Base-by-base conservation (phyloP, 2,888 invertebrate genomes). In the Xestoiulus laeticollis region DNA sequence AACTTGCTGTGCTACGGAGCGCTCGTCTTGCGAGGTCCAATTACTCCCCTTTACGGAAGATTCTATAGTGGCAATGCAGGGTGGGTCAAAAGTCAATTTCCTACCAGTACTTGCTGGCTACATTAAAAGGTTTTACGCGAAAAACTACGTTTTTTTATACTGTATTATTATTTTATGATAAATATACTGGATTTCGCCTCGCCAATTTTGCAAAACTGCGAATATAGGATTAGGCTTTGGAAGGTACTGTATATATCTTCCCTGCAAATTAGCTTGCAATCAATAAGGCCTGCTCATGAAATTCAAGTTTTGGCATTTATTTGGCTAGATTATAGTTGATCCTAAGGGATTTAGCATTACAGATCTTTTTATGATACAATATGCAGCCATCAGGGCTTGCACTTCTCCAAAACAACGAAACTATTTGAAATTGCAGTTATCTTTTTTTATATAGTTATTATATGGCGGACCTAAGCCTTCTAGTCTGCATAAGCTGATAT, bases 401-500 rank as follows among this genome's bases (percentile, higher is more conserved):
- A 19, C 8, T 22, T 10, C 22, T 14, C 30, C 30, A 78, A 78
- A 78, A 78, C 78, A 78, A 78, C 78, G 26, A 26, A 78, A 78
- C 78, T 32, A 78, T 78, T 78, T 78, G 78, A 78, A 78, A 78
- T 78, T 30, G 30, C 78, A 78, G 78, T 78, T 78, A 78, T 78
- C 78, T 78, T 78, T 78, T 38, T 48, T 78, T 78, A 78, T 78
- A 30, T 78, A 5, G 30, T 14, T 78, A 78, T 78, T 30, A 26
- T 78, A 78, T 78, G 78, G 78, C 78, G 78, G 78, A 30, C 16
- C 78, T 78, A 78, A 78, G 78, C 78, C 78, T 26, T 32, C 78
- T 78, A 78, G 78, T 78, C 78, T 78, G 78, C 78, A 78, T 78
- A 78, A 78, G 78, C 30, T 78, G 78, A 78, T 78, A 78, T 30